These are phyloP conservation scores for Spea hammondii DNA, from an alignment of 2,797 vertebrate genomes.

Conservation along the genomic window DNA sequence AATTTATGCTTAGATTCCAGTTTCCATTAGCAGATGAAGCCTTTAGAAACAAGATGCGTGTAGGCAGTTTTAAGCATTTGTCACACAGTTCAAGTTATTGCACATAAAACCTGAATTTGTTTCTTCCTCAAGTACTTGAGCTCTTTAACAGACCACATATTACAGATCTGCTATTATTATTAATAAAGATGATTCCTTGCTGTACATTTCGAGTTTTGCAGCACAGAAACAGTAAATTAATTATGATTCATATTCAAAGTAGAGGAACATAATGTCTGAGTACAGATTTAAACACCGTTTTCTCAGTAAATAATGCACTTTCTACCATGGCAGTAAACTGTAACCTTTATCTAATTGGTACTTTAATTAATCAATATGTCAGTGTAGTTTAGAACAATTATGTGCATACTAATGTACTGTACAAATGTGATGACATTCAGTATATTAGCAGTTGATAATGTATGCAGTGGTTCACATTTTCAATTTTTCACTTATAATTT, in stretches of 20 bases:
- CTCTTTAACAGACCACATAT: conserved; percentile 6
- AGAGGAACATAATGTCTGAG: conserved; percentile 25
- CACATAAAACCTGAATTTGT: conserved; percentile 3
- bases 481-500: too few species aligned
- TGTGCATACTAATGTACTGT: not conserved
- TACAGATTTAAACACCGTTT: conserved; percentile 21
- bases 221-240: conserved; percentile 32
- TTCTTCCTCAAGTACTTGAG: not conserved
- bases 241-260: conserved; percentile 22
- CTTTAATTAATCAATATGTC: conserved; percentile 43
- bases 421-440: not conserved
- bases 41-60: not conserved
- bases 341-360: conserved; percentile 57
- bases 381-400: conserved; percentile 32
- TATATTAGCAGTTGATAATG: not conserved
- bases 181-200: conserved; percentile 11
- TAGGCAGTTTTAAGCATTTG: not conserved
- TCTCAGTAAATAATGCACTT: conserved; percentile 41
- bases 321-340: conserved; percentile 47
- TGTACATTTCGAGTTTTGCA: not conserved
- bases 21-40: not conserved
- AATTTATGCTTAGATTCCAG: not conserved
- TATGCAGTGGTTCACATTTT: too few species aligned
- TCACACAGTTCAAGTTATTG: not conserved
- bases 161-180: conserved; percentile 14